Conservation (phyloP, 1,140 invertebrate genomes). For the Leguminivora glycinivorella region DNA sequence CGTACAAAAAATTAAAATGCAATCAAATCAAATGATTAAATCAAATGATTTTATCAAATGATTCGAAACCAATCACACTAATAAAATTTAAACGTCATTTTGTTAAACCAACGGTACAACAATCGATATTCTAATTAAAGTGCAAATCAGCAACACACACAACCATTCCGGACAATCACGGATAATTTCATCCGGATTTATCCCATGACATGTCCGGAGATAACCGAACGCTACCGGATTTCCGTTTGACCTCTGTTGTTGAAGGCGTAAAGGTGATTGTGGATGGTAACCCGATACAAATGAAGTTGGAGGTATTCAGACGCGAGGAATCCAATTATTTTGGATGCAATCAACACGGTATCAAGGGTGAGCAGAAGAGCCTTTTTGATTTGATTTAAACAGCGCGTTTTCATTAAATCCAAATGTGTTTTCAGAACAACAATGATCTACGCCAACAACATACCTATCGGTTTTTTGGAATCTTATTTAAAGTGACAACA, state of each 20-base stretch:
- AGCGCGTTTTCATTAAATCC: not conserved
- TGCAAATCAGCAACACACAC: not conserved
- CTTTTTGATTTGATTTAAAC: not conserved
- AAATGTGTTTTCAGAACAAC: not conserved
- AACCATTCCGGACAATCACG: not conserved
- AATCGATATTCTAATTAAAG: not conserved
- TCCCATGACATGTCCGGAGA: not conserved
- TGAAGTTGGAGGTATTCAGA: conserved; percentile 16
- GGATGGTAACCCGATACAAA: not conserved
- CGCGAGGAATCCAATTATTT: conserved; percentile 45
- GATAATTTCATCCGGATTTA: conserved; percentile 12
- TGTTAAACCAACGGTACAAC: not conserved
- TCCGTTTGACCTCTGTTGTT: not conserved
- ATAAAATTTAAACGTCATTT: not conserved
- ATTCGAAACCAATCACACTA: not conserved
- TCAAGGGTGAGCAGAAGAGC: not conserved
- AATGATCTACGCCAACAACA: too few species aligned
- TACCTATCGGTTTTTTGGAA: too few species aligned
- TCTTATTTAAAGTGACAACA: too few species aligned
- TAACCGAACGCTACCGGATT: not conserved
- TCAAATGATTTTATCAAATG: too few species aligned
- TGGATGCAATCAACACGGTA: conserved; percentile 44
- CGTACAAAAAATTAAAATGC: too few species aligned
- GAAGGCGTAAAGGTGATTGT: not conserved
- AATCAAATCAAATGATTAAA: too few species aligned